Evolutionary conservation across 2,113 vertebrate genomes (phyloP).

Genomic region (Climacteris rufus): DNA sequence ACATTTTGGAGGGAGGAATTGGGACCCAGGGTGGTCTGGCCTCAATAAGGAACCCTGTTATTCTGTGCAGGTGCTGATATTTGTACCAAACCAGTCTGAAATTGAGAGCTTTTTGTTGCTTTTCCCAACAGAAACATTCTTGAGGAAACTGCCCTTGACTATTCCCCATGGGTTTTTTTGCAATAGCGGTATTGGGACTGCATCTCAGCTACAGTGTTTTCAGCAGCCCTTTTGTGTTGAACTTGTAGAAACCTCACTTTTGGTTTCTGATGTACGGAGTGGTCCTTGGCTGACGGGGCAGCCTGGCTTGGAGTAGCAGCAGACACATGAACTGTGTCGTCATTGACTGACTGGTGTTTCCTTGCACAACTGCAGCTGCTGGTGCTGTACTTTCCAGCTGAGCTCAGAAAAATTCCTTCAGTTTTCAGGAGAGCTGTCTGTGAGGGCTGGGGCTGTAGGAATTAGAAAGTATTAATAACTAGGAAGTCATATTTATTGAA

Average conservation of each 20-base stretch:
- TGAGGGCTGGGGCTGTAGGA: not conserved
- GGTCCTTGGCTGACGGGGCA: not conserved
- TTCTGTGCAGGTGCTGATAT: not conserved
- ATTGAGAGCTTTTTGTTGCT: not conserved
- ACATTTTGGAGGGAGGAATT: not conserved
- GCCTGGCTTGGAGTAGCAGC: not conserved
- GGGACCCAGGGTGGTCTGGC: not conserved
- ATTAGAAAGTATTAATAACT: not conserved
- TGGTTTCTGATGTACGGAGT: not conserved
- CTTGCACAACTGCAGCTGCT: not conserved
- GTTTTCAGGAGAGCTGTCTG: not conserved
- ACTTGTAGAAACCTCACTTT: not conserved
- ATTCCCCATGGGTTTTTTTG: not conserved
- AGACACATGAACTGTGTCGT: fast-evolving
- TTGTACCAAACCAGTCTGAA: not conserved
- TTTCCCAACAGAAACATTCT: not conserved
- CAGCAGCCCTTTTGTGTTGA: not conserved
- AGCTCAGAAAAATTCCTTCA: not conserved
- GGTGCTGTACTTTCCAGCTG: not conserved
- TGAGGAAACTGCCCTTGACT: not conserved
- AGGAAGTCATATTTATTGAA: not conserved
- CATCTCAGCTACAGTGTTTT: not conserved
- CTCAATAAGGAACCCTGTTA: not conserved
- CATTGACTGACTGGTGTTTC: not conserved
- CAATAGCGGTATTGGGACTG: not conserved